Conservation (phyloP, 1,140 invertebrate genomes). For the Bombyx mandarina region DNA sequence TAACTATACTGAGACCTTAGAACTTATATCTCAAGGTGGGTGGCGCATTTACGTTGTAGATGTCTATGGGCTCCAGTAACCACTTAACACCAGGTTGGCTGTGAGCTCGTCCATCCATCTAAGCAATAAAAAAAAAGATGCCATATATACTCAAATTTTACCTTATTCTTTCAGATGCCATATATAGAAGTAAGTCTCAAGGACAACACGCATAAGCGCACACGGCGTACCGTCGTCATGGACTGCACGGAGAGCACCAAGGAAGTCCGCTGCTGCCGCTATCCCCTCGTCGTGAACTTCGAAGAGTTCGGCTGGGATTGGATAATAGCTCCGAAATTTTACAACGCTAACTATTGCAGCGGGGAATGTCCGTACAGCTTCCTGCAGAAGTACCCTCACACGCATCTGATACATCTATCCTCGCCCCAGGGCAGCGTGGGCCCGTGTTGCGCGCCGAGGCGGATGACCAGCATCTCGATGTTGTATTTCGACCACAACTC, state of each 20-base stretch:
- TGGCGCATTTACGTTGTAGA: too few relatives aligned
- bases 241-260: constrained; percentile 83
- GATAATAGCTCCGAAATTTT: constrained; percentile 96
- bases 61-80: too few relatives aligned
- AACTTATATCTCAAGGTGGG: too few relatives aligned
- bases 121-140: not conserved
- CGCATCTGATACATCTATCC: constrained; percentile 89
- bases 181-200: constrained; percentile 84
- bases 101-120: too few relatives aligned
- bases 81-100: too few relatives aligned
- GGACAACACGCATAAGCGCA: constrained; percentile 74
- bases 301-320: constrained; percentile 98
- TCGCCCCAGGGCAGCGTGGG: constrained; percentile 78
- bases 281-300: constrained; percentile 95
- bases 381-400: constrained; percentile 92
- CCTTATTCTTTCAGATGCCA: constrained; percentile 78
- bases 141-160: constrained; percentile 29
- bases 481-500: constrained; percentile 92
- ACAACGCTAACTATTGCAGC: constrained; percentile 96
- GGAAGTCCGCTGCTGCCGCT: constrained; percentile 89
- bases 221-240: constrained; percentile 82
- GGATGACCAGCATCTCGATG: constrained; percentile 92
- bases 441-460: constrained; percentile 91
- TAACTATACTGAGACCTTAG: too few relatives aligned
- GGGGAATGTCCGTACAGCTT: constrained; percentile 94